phyloP scores from a whole-genome alignment of 92 coral and sea anemone species.

The Phymanthus crucifer region DNA sequence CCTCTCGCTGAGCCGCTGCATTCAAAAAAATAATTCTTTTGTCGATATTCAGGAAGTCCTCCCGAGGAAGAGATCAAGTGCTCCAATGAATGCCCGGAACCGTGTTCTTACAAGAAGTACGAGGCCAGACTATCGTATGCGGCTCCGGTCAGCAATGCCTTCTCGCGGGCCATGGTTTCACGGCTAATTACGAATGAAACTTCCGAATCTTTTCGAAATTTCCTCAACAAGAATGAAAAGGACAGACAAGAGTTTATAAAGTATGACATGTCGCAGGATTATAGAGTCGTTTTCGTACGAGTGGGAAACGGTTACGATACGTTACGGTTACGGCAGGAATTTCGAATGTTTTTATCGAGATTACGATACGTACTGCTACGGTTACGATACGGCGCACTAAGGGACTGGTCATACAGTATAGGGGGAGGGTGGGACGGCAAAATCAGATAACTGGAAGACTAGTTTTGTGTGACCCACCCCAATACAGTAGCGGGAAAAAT shows the following conservation, averaged over 20 bases:
- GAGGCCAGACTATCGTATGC: conserved; percentile 21
- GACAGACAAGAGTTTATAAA: conserved; percentile 18
- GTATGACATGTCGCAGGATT: too few relatives aligned
- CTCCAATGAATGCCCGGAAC: conserved; percentile 4
- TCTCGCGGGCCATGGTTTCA: background rate
- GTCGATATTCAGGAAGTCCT: background rate
- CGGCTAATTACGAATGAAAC: background rate
- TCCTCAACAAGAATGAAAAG: conserved; percentile 1
- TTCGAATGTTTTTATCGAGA: too few relatives aligned
- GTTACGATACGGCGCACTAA: too few relatives aligned
- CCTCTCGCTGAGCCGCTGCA: background rate
- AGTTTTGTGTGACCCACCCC: too few relatives aligned
- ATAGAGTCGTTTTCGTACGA: too few relatives aligned
- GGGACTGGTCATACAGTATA: too few relatives aligned
- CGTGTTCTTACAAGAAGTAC: conserved; percentile 19
- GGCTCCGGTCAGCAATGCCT: conserved; percentile 6
- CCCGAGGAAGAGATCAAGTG: conserved; percentile 4
- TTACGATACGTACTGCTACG: too few relatives aligned
- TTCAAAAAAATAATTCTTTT: background rate
- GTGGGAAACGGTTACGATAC: too few relatives aligned
- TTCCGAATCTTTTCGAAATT: background rate
- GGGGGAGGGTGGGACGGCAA: too few relatives aligned
- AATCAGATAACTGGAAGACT: too few relatives aligned
- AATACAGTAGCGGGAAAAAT: too few relatives aligned
- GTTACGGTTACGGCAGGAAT: too few relatives aligned